These are phyloP conservation scores for Fundulus diaphanus DNA, from an alignment of 2,797 vertebrate genomes.

Conservation along the genomic window DNA sequence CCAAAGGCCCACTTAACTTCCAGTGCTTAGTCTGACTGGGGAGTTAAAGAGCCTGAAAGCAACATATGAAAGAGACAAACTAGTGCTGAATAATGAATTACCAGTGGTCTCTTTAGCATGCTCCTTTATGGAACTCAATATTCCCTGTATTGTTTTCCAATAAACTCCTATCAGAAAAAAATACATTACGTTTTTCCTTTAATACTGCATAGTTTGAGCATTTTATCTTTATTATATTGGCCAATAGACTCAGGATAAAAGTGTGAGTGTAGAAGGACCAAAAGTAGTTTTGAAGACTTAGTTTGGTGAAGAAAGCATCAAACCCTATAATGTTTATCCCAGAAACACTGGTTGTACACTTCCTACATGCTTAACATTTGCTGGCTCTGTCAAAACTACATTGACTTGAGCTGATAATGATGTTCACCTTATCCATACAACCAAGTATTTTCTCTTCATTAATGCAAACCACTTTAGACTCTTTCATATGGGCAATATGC, in stretches of 20 bases:
- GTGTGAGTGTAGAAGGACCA: too few species aligned
- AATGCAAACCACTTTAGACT: not conserved
- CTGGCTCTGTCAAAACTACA: not conserved
- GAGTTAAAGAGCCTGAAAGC: slow-evolving; percentile 35
- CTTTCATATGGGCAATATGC: not conserved
- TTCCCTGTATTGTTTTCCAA: slow-evolving; percentile 17
- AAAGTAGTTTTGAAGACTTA: not conserved
- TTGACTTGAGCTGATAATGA: not conserved
- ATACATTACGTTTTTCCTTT: not conserved
- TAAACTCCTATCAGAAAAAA: slow-evolving; percentile 21
- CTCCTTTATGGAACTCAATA: slow-evolving; percentile 22
- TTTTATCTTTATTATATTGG: not conserved
- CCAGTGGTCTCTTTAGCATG: slow-evolving; percentile 23
- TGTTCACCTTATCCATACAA: not conserved
- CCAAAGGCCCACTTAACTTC: slow-evolving; percentile 41
- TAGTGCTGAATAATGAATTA: slow-evolving; percentile 19
- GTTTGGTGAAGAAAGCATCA: not conserved
- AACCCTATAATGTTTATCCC: not conserved
- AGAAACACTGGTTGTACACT: too few species aligned
- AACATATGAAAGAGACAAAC: slow-evolving; percentile 42
- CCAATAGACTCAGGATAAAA: not conserved
- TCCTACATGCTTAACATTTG: slow-evolving; percentile 1
- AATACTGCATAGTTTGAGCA: not conserved
- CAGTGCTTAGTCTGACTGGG: slow-evolving; percentile 32
- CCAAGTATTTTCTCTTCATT: not conserved